phyloP scores from a whole-genome alignment of 2,888 invertebrate genomes.

The Dorcus hopei region DNA sequence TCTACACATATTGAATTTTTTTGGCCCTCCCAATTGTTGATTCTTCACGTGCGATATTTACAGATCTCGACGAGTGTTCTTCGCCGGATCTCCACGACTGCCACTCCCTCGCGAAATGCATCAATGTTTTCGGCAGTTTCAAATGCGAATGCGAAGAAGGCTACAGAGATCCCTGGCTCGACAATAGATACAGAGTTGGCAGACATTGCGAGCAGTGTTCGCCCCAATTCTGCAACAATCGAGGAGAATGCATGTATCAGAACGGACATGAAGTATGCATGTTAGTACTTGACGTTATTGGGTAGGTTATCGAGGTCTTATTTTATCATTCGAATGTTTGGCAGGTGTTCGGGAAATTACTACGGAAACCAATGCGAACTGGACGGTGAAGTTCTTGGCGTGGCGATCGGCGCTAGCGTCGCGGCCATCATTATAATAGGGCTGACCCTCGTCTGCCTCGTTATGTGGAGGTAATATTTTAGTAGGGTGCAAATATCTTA shows the following conservation, averaged over 20 bases:
- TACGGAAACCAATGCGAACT: conserved; percentile 87
- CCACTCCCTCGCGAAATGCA: conserved; percentile 71
- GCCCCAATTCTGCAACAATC: conserved; percentile 74
- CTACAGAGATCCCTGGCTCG: conserved; percentile 70
- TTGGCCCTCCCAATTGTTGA: not conserved
- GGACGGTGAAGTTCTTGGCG: conserved; percentile 88
- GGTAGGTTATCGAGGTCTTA: not conserved
- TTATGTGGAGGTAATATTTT: conserved; percentile 79
- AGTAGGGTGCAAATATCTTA: no score
- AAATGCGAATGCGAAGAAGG: conserved; percentile 73
- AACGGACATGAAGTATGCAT: conserved; percentile 74
- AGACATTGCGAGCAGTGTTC: conserved; percentile 77
- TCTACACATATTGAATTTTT: no score
- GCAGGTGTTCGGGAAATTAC: conserved; percentile 78
- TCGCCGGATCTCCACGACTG: conserved; percentile 82
- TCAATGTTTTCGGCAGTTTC: conserved; percentile 82
- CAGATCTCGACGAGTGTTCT: conserved; percentile 86
- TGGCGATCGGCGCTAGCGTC: conserved; percentile 86
- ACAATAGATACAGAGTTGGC: conserved; percentile 66
- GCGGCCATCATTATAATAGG: conserved; percentile 87
- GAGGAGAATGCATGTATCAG: conserved; percentile 78
- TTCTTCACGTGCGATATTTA: not conserved
- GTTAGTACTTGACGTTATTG: conserved; percentile 51
- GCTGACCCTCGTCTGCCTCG: conserved; percentile 77
- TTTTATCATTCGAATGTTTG: not conserved